A percentile compares a stretch with the other conserved stretches of the same genome.
These are phyloP conservation scores for Aphidius gifuensis DNA, from an alignment of 1,140 invertebrate species.

Conservation along the genomic window DNA sequence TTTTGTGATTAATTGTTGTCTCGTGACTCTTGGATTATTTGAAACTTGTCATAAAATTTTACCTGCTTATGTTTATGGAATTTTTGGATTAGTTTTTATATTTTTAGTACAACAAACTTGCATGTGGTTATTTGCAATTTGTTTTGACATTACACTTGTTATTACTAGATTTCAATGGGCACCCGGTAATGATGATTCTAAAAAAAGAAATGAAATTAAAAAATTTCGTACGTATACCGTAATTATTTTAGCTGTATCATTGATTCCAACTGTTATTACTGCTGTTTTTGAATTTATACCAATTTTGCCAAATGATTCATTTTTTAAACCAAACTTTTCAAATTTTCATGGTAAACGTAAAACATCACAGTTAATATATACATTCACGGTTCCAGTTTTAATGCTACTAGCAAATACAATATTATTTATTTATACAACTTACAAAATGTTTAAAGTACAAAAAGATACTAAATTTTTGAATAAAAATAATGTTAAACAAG, in stretches of 20 bases:
- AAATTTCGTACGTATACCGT: slow-evolving; percentile 37
- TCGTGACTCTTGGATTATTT: slow-evolving; percentile 31
- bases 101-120: slow-evolving; percentile 34
- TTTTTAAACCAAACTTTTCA: slow-evolving; percentile 38
- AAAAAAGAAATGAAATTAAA: slow-evolving; percentile 27
- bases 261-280: slow-evolving; percentile 31
- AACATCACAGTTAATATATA: slow-evolving; percentile 34
- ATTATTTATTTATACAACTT: slow-evolving; percentile 40
- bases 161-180: slow-evolving; percentile 41
- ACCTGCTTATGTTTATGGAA: slow-evolving; percentile 6
- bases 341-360: slow-evolving; percentile 30
- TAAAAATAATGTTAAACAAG: slow-evolving; percentile 24
- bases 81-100: slow-evolving; percentile 34
- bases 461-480: slow-evolving; percentile 26
- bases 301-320: slow-evolving; percentile 32
- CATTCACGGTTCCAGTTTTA: slow-evolving; percentile 30
- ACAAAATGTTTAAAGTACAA: slow-evolving; percentile 31
- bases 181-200: slow-evolving; percentile 24
- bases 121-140: slow-evolving; percentile 40
- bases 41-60: slow-evolving; percentile 34
- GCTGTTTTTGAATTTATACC: slow-evolving; percentile 33
- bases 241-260: slow-evolving; percentile 28
- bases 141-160: slow-evolving; percentile 40
- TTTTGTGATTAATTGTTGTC: slow-evolving; percentile 26
- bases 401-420: slow-evolving; percentile 30